A percentile compares a stretch with the other conserved stretches of the same genome.
Conservation (phyloP, 1,140 invertebrate genomes). For the Conus betulinus region DNA sequence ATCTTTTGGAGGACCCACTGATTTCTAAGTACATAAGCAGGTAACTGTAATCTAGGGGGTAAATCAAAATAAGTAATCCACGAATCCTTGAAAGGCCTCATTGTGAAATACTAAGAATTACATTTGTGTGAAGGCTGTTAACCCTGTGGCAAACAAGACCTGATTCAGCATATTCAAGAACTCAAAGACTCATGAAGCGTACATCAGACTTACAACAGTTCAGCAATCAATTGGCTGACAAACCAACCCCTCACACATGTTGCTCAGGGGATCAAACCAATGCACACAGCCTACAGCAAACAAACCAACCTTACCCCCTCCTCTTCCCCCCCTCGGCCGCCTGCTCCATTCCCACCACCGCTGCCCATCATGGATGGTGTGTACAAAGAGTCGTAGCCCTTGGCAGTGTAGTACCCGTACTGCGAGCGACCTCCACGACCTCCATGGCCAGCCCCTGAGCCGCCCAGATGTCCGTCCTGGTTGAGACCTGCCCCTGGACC, state of each 20-base stretch:
- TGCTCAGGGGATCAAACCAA: background rate
- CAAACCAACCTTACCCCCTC: slow-evolving; percentile 55
- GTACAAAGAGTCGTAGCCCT: slow-evolving; percentile 61
- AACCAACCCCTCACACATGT: background rate
- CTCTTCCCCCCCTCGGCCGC: slow-evolving; percentile 53
- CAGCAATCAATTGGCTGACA: background rate
- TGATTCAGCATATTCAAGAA: no score
- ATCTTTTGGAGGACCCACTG: no score
- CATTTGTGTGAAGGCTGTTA: no score
- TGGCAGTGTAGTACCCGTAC: slow-evolving; percentile 56
- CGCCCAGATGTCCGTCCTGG: slow-evolving; percentile 45
- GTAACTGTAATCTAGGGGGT: no score
- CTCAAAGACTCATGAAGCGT: no score
- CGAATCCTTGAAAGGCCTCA: no score
- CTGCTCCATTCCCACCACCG: slow-evolving; percentile 53
- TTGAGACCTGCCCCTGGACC: slow-evolving; percentile 55
- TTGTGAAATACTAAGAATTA: no score
- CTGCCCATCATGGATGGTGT: slow-evolving; percentile 54
- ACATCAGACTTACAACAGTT: no score
- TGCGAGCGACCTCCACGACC: slow-evolving; percentile 59
- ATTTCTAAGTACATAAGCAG: no score
- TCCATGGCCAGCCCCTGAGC: slow-evolving; percentile 64
- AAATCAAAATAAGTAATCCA: no score
- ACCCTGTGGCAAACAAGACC: no score
- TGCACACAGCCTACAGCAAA: background rate